A percentile compares a stretch with the other conserved stretches of the same genome.
Conservation (phyloP, 2,113 vertebrate species). For the Oceanodroma tethys region DNA sequence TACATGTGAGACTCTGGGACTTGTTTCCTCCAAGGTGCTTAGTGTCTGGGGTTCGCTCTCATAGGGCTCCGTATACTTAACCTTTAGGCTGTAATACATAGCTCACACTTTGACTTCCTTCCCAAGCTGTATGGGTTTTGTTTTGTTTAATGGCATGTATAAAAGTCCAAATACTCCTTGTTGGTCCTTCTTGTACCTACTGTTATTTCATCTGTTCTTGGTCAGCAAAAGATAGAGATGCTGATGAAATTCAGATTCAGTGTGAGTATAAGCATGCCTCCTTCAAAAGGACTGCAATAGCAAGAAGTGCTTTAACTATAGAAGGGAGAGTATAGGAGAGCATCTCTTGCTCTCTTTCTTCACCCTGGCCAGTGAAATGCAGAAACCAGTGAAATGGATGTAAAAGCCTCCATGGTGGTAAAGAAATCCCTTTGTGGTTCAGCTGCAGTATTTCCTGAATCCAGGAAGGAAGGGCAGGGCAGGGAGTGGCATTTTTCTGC, state of each 20-base stretch:
- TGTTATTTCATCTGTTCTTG: neutral
- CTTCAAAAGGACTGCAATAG: neutral
- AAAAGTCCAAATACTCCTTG: neutral
- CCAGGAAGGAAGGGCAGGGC: neutral
- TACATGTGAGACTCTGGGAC: neutral
- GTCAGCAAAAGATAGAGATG: neutral
- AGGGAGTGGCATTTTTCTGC: neutral
- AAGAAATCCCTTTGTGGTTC: neutral
- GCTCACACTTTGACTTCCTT: neutral
- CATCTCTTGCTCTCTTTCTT: neutral
- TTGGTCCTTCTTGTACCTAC: neutral
- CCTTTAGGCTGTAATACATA: neutral
- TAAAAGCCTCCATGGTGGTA: neutral
- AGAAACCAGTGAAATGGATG: neutral
- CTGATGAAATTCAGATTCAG: neutral
- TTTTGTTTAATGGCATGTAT: neutral
- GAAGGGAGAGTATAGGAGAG: neutral
- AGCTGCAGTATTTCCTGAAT: neutral
- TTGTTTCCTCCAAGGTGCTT: neutral
- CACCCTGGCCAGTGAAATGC: neutral
- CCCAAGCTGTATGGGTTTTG: neutral
- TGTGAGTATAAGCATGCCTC: neutral
- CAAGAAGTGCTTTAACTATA: neutral
- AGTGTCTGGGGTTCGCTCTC: neutral
- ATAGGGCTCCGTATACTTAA: neutral